Conservation (phyloP, 2,888 invertebrate genomes). For the Toxonevra muliebris region DNA sequence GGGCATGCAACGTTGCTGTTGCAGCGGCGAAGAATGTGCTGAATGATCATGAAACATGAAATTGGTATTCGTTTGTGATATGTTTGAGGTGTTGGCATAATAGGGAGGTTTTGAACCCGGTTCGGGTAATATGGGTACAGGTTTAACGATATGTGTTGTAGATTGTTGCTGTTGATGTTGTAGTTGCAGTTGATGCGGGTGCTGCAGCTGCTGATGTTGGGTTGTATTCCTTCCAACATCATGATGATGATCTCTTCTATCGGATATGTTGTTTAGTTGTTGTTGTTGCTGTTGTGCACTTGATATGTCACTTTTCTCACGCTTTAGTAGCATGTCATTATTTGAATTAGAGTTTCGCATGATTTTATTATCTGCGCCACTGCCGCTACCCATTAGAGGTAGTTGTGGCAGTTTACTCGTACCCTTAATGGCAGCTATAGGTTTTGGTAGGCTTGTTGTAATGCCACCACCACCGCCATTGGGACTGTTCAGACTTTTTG, state of each 20-base stretch:
- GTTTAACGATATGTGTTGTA: slow-evolving; percentile 53
- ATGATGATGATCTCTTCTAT: slow-evolving; percentile 15
- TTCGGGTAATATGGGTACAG: slow-evolving; percentile 41
- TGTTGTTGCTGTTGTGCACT: slow-evolving; percentile 33
- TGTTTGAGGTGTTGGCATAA: slow-evolving; percentile 47
- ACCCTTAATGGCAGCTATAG: slow-evolving; percentile 91
- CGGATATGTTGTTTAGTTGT: slow-evolving; percentile 28
- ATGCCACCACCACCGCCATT: slow-evolving; percentile 47
- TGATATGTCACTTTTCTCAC: slow-evolving; percentile 68
- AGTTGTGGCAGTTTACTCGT: slow-evolving; percentile 77
- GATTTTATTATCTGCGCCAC: slow-evolving; percentile 59
- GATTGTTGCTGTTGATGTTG: slow-evolving; percentile 35
- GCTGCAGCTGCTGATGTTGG: slow-evolving; percentile 32
- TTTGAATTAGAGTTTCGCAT: slow-evolving; percentile 39
- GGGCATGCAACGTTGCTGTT: slow-evolving; percentile 10
- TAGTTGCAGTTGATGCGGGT: slow-evolving; percentile 26
- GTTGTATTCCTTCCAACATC: not conserved
- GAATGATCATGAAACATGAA: not conserved
- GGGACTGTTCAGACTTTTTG: slow-evolving; percentile 51
- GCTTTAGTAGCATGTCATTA: slow-evolving; percentile 55
- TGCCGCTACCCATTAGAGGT: slow-evolving; percentile 64
- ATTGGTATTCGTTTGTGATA: slow-evolving; percentile 27
- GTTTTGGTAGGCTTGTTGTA: slow-evolving; percentile 82
- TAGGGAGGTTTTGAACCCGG: slow-evolving; percentile 40
- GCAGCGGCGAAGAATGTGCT: not conserved